Evolutionary conservation across 2,797 vertebrate species (phyloP), one percentile per base, ranked within the genome.

Genomic region (Prunella strophiata): DNA sequence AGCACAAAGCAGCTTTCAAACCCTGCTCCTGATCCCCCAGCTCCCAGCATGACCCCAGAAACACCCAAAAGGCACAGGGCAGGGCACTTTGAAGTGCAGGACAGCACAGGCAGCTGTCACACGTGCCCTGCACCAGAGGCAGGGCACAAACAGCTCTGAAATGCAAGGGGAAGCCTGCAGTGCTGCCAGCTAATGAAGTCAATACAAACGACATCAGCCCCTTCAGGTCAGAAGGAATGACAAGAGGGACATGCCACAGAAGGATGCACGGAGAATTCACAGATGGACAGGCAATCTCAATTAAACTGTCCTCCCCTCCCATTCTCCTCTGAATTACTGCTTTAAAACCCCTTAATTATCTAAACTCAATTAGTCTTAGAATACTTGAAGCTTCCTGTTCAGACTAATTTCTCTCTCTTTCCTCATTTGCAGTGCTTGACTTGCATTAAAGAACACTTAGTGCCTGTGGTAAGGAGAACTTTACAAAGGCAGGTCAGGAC

Each of bases 371-470:
- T 88, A 95, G 94, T 91, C 87, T 92, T 82, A 32, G 89, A 94
- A 89, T 73, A 90, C 85, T 95, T 86, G 80, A 97, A 95, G 81
- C 77, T 97, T 97, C 97, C 95, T 95, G 75, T 80, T 95, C 89
- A 95, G 77, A 70, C 63, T 76, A 92, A 63, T 96, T 94, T 88
- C 68, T 93, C 43, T 93, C 71, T 93, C 88, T 86, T 94, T 83
- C 75, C 85, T 89, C 88, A 36, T 95, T 89, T 93, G 85, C 77
- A 96, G 94, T 50, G 85, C 87, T 97, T 91, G 93, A 94, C 93
- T 96, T 89, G 83, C 91, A 96, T 94, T 96, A 94, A 94, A 90
- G 91, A 93, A 95, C 94, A 94, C 65, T 96, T 89, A 94, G 80
- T 93, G 92, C 78, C 89, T 92, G 76, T 91, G 71, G 65, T 91